Conservation (phyloP, 2,113 vertebrate genomes). For the Hydropotes inermis region DNA sequence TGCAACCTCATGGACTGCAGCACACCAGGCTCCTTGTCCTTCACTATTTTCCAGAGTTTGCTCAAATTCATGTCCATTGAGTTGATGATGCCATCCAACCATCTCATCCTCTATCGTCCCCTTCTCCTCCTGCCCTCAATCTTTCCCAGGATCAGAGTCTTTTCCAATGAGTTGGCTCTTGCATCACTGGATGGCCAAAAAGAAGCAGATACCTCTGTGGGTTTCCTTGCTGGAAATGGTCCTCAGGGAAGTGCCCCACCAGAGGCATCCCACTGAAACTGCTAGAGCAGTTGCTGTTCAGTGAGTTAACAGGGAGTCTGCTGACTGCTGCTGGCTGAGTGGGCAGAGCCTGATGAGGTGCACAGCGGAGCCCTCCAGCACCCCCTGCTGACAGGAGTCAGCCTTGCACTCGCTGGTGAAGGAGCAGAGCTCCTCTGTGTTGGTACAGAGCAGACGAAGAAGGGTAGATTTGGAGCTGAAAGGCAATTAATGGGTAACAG, state of each 20-base stretch:
- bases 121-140: background rate
- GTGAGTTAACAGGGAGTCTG: background rate
- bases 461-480: background rate
- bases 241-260: background rate
- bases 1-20: background rate
- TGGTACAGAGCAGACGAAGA: background rate
- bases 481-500: background rate
- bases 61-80: background rate
- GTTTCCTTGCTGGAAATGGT: background rate
- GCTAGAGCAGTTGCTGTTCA: background rate
- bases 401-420: background rate
- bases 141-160: background rate
- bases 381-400: background rate
- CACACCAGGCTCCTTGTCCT: background rate
- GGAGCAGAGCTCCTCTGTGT: background rate
- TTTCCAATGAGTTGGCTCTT: background rate
- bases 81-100: background rate
- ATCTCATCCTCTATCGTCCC: background rate
- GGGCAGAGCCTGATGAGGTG: background rate
- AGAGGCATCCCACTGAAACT: background rate
- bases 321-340: too few relatives aligned
- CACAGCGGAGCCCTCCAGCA: background rate
- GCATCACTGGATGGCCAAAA: background rate
- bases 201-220: background rate
- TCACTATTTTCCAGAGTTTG: background rate